These are phyloP conservation scores for Camponotus pennsylvanicus DNA, from an alignment of 1,140 invertebrate genomes.

Conservation along the genomic window DNA sequence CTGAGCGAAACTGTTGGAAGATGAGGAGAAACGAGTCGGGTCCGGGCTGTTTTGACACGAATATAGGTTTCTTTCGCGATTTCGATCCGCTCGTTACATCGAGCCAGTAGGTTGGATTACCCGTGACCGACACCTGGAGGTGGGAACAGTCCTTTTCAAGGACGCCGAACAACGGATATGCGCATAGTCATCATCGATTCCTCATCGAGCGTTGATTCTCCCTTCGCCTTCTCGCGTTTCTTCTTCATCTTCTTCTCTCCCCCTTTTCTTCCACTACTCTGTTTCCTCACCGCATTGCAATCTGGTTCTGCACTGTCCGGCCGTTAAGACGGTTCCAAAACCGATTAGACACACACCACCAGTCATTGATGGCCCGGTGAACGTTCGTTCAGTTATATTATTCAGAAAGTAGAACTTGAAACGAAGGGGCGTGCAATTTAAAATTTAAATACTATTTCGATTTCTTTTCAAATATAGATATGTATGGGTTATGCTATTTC, in stretches of 20 bases:
- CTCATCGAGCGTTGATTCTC: constrained; percentile 70
- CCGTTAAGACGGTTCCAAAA: constrained; percentile 68
- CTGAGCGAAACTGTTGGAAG: constrained; percentile 40
- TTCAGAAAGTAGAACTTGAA: constrained; percentile 36
- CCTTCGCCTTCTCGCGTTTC: not conserved
- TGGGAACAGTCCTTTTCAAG: constrained; percentile 79
- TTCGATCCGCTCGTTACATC: constrained; percentile 83
- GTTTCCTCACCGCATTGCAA: constrained; percentile 45
- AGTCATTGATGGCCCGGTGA: constrained; percentile 55
- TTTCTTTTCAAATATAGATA: not conserved
- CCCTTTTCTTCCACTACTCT: constrained; percentile 33
- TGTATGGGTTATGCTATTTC: not conserved
- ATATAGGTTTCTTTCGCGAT: constrained; percentile 82
- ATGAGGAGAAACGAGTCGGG: constrained; percentile 54
- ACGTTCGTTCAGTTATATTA: constrained; percentile 57
- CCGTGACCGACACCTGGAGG: constrained; percentile 84
- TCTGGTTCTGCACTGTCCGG: constrained; percentile 42
- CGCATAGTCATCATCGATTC: constrained; percentile 82
- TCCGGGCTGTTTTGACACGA: constrained; percentile 80
- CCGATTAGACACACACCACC: constrained; percentile 68
- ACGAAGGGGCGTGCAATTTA: constrained; percentile 23
- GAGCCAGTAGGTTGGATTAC: constrained; percentile 80
- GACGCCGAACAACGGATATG: constrained; percentile 80
- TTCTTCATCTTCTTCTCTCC: constrained; percentile 57
- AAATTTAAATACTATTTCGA: constrained; percentile 17